Evolutionary conservation across 2,113 vertebrate genomes (phyloP), one percentile per base, ranked within the genome.

Genomic region (Hyperopisus bebe): DNA sequence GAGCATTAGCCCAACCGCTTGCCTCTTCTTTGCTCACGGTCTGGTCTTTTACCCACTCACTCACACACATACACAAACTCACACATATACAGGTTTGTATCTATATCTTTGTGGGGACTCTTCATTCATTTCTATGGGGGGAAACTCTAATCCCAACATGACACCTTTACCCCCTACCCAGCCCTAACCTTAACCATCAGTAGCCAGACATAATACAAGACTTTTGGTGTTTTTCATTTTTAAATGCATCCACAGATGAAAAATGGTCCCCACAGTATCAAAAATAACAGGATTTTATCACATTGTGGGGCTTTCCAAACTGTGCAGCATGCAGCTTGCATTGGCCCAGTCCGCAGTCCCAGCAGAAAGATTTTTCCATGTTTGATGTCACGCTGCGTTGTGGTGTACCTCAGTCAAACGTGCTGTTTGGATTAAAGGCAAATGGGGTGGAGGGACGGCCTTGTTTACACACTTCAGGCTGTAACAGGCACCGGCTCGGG

Each of bases 1-100:
- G 27, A 53, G 47, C 70, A 87, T 92, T 89, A 58, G 80, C 87
- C 90, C 88, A 91, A 47, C 13, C 70, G 86, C 88, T 91, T 19
- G 70, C 77, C 58, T 62, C 39, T 80, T 92, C 80, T 89, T 48
- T 82, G 53, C 58, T 66, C 3, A 91, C 58, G 15, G 39, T 44
- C 66, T 86, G 5, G 2, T 48, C 46, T 42, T 19, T 17, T 58
- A 55, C 13, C 31, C 31, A 84, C 85, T 42, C 85, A 88, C n/a
- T 9, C 17, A 53, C 17, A 15, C 48, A 15, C 48, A 50, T 3
- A 50, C 11, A 6, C 53, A 21, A 17, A 55, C 5, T 2, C 51
- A 6, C 51, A 55, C 17, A 55, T 6, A 55, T 7, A 55, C 53
- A 21, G 4, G 19, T 55, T 55, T 55, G 53, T 21, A 55, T 21